These are phyloP conservation scores for Sebastes elongatus DNA, from an alignment of 2,797 vertebrate species.

Conservation along the genomic window DNA sequence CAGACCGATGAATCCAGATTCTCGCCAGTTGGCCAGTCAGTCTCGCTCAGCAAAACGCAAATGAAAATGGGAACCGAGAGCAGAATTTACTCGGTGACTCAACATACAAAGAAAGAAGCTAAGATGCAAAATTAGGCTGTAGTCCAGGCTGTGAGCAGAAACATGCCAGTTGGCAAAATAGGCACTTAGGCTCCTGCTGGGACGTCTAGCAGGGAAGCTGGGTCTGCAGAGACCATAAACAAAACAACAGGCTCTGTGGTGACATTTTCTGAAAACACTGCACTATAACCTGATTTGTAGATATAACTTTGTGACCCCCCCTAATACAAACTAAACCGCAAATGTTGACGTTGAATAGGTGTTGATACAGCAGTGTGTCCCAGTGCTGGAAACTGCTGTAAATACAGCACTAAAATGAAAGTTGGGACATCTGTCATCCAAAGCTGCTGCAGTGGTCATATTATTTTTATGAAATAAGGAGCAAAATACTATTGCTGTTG, in stretches of 20 bases:
- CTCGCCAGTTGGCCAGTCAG: constrained; percentile 54
- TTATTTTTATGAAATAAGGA: neutral
- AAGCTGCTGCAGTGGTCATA: neutral
- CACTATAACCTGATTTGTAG: constrained; percentile 35
- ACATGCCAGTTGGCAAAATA: constrained; percentile 69
- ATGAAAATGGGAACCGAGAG: constrained; percentile 58
- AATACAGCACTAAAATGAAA: constrained; percentile 1
- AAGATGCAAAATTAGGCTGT: constrained; percentile 63
- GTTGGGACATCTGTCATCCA: constrained; percentile 2
- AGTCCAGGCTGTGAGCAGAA: constrained; percentile 55
- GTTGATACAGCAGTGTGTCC: neutral
- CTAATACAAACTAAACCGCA: constrained; percentile 10
- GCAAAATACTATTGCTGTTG: neutral
- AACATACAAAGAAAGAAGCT: constrained; percentile 56
- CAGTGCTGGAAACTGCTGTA: constrained; percentile 5
- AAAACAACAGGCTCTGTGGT: constrained; percentile 41
- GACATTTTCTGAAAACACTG: constrained; percentile 35
- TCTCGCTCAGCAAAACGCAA: constrained; percentile 50
- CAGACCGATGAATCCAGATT: constrained; percentile 36
- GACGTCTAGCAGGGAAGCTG: constrained; percentile 48
- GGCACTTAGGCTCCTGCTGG: constrained; percentile 56
- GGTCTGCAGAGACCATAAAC: constrained; percentile 48
- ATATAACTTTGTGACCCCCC: constrained; percentile 2
- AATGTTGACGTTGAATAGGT: constrained; percentile 26
- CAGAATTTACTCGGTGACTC: constrained; percentile 55